These are phyloP conservation scores for Phaethon lepturus DNA, from an alignment of 2,113 vertebrate genomes.

Conservation along the genomic window DNA sequence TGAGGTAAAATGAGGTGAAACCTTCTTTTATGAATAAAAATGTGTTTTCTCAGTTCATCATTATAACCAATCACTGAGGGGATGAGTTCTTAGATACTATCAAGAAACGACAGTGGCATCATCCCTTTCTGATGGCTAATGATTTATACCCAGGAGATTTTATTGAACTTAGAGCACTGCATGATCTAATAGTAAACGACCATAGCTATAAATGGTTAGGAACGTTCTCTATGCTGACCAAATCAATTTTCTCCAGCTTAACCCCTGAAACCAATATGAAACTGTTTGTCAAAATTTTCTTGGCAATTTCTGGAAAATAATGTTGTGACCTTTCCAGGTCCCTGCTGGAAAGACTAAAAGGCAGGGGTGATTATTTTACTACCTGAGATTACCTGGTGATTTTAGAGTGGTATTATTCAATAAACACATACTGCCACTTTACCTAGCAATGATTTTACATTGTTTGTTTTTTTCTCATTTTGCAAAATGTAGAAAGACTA, in stretches of 20 bases:
- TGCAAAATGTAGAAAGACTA: neutral
- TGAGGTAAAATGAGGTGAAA: neutral
- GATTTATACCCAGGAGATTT: neutral
- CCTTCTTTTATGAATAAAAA: neutral
- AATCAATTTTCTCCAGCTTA: constrained; percentile 15
- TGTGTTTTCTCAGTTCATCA: neutral
- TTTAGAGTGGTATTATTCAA: neutral
- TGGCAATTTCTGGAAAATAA: constrained; percentile 21
- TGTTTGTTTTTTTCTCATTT: neutral
- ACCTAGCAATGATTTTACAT: neutral
- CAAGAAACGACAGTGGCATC: neutral
- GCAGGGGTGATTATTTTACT: neutral
- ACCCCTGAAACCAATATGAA: neutral
- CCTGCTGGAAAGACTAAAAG: neutral
- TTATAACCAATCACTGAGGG: neutral
- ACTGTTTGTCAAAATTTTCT: neutral
- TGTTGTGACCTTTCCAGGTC: neutral
- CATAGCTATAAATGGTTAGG: neutral
- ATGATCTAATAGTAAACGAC: neutral
- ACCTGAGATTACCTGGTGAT: neutral
- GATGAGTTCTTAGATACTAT: neutral
- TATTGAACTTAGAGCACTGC: neutral
- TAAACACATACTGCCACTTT: neutral
- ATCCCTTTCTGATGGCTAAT: neutral
- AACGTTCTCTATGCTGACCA: neutral